Evolutionary conservation across 1,140 invertebrate genomes (phyloP).

Genomic region (Eueides isabella): DNA sequence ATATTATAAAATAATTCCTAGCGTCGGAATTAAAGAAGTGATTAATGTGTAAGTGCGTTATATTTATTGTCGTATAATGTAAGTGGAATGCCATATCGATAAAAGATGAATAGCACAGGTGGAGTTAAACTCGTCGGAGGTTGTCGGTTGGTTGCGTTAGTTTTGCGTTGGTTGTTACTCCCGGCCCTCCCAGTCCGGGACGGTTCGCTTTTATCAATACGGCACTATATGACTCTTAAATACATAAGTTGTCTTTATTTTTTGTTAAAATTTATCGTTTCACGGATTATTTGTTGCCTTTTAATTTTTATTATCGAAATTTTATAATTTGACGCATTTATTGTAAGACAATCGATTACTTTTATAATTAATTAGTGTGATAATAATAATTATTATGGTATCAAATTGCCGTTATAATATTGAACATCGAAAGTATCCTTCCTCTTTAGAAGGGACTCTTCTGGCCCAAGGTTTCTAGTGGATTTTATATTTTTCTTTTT

Average conservation of each 20-base stretch:
- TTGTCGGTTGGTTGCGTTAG: conserved; percentile 29
- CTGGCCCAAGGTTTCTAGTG: conserved; percentile 80
- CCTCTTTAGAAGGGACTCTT: conserved; percentile 81
- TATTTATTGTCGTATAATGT: conserved; percentile 82
- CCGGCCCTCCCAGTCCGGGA: conserved; percentile 40
- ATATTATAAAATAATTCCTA: conserved; percentile 82
- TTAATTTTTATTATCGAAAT: conserved; percentile 79
- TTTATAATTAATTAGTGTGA: conserved; percentile 82
- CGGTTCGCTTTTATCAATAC: conserved; percentile 81
- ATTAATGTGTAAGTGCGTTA: conserved; percentile 82
- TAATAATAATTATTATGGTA: conserved; percentile 79
- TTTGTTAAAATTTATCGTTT: conserved; percentile 81
- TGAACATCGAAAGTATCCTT: conserved; percentile 83
- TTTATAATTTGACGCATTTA: conserved; percentile 82
- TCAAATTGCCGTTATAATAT: conserved; percentile 80
- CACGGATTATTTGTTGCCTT: conserved; percentile 78
- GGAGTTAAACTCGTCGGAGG: conserved; percentile 77
- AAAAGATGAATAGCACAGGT: conserved; percentile 79
- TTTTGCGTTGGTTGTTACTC: conserved; percentile 39
- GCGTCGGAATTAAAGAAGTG: conserved; percentile 82
- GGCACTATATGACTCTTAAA: conserved; percentile 76
- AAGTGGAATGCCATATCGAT: conserved; percentile 82
- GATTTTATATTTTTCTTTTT: conserved; percentile 82
- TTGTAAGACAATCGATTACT: conserved; percentile 82
- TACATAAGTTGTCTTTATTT: conserved; percentile 77